These are phyloP conservation scores for Monochamus saltuarius DNA, from an alignment of 1,140 invertebrate species.

Conservation along the genomic window DNA sequence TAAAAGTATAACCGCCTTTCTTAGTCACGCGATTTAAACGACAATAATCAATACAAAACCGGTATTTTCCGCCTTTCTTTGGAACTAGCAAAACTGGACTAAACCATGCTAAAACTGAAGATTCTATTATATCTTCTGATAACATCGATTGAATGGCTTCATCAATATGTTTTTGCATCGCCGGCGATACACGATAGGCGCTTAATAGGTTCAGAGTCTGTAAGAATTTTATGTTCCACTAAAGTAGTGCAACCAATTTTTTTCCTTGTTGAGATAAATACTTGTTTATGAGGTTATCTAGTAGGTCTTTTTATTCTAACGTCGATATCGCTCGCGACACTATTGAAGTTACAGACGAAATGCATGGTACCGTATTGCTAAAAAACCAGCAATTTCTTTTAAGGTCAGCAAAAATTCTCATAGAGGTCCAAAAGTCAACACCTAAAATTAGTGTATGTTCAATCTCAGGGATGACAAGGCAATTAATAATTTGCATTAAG, in stretches of 20 bases:
- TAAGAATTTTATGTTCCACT: neutral
- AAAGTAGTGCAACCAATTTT: neutral
- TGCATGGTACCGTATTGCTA: no score
- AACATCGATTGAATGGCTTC: neutral
- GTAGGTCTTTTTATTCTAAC: no score
- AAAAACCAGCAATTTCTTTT: no score
- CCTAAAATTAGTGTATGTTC: slow-evolving; percentile 19
- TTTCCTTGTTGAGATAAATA: neutral
- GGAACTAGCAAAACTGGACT: neutral
- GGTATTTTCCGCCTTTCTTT: neutral
- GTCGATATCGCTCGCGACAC: no score
- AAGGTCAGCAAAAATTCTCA: neutral
- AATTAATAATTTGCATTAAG: neutral
- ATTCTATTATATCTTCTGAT: neutral
- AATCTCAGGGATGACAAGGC: slow-evolving; percentile 13
- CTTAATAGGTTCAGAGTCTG: neutral
- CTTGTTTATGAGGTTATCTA: neutral
- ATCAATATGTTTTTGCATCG: neutral
- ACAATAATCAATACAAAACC: neutral
- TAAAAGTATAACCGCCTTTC: no score
- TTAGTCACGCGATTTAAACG: neutral
- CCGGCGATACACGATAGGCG: neutral
- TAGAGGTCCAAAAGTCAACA: slow-evolving; percentile 26
- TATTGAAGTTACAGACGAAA: no score
- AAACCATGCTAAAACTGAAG: neutral